phyloP scores from a whole-genome alignment of 2,888 invertebrate species.

The Platycheirus albimanus region DNA sequence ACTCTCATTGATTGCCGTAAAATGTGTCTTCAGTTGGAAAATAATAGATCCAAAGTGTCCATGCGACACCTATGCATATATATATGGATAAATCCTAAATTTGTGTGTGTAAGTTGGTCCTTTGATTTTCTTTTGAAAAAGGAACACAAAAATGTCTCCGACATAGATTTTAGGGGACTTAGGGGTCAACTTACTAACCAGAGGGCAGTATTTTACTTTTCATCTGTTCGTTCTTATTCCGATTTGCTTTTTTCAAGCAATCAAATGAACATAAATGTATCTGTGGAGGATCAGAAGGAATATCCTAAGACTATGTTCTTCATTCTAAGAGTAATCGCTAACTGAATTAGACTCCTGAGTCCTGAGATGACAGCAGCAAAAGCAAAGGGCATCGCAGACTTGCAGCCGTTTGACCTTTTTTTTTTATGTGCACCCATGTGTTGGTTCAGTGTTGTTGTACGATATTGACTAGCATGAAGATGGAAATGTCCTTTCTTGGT shows the following conservation, averaged over 20 bases:
- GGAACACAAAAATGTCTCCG: constrained; percentile 43
- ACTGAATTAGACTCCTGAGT: constrained; percentile 67
- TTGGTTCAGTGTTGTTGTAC: constrained; percentile 26
- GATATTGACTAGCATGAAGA: constrained; percentile 26
- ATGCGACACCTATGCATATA: constrained; percentile 48
- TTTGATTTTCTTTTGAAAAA: constrained; percentile 26
- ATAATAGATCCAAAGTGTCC: constrained; percentile 62
- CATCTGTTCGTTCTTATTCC: constrained; percentile 39
- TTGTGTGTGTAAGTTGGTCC: constrained; percentile 62
- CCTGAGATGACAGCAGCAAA: constrained; percentile 48
- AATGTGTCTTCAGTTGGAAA: constrained; percentile 63
- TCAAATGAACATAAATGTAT: constrained; percentile 74
- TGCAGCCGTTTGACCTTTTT: constrained; percentile 74
- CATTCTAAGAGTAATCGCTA: constrained; percentile 34
- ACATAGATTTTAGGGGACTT: constrained; percentile 61
- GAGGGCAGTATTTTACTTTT: constrained; percentile 32
- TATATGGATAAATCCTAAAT: constrained; percentile 47
- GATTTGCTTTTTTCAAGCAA: constrained; percentile 57
- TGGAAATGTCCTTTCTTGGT: constrained; percentile 56
- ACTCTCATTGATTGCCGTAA: constrained; percentile 54
- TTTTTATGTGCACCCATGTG: constrained; percentile 2
- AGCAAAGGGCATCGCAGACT: constrained; percentile 50
- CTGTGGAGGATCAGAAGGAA: constrained; percentile 62
- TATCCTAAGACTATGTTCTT: constrained; percentile 13
- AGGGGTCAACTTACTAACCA: constrained; percentile 72